Evolutionary conservation across 2,113 vertebrate species (phyloP), one percentile per base, ranked within the genome.

Genomic region (Pristiophorus japonicus): DNA sequence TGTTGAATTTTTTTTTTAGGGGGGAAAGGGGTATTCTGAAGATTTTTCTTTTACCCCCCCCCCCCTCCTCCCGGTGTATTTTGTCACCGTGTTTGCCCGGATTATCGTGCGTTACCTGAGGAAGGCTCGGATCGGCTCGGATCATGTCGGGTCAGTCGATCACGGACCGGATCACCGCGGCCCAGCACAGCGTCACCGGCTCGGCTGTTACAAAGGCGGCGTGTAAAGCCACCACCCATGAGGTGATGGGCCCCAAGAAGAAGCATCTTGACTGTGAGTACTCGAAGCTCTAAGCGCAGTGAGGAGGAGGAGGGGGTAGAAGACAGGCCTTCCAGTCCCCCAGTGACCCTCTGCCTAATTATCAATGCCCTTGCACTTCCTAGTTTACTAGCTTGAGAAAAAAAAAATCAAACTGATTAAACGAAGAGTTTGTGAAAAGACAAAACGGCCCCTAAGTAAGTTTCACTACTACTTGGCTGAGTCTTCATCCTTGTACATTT

Each of bases 231-330:
- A 98, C 98, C 96, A 98, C 98, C 96, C 98, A 98, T 96, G 98
- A 98, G 97, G 98, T 98, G 97, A 98, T 98, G 98, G 98, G 98
- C 96, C 98, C 98, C 96, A 98, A 98, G 97, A 98, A 98, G 98
- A 98, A 98, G 95, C 98, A 98, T 97, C 97, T 98, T 97, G 98
- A 98, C 38, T 94, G 92, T 94, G 92, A 94, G 92, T 66, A 67
- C 63, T 70, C 20, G 38, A 30, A 94, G 42, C n/a, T n/a, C n/a
- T n/a, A n/a, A n/a, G 38, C 5, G 11, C 6, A n/a, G n/a, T 27
- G 3, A 34, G 22, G 20, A 47, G 0, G 45, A 27, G 30, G 51
- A 34, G 0, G 0, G 85, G 22, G 12, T 38, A 47, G 27, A 45
- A 70, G 92, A 94, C 38, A 22, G 88, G 88, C 88, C 88, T 92